These are phyloP conservation scores for Watsonalla cultraria DNA, from an alignment of 2,888 invertebrate species.

Conservation along the genomic window DNA sequence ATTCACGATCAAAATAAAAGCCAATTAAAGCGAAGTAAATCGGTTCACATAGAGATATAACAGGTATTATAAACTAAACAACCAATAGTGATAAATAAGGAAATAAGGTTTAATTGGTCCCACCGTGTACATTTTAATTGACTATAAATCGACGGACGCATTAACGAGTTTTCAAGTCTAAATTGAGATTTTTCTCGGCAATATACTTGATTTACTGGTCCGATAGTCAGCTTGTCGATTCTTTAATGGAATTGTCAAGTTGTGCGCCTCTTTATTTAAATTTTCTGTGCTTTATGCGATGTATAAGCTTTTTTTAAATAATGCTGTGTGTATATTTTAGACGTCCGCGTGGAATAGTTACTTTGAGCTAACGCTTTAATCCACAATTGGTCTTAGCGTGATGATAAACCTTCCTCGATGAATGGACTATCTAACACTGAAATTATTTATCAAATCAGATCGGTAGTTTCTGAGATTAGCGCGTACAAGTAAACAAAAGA, in stretches of 20 bases:
- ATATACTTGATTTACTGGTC: slow-evolving; percentile 21
- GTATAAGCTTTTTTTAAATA: not conserved
- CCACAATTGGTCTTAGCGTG: too few relatives aligned
- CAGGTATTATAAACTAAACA: slow-evolving; percentile 49
- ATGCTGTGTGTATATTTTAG: too few relatives aligned
- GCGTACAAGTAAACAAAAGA: too few relatives aligned
- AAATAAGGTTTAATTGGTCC: slow-evolving; percentile 61
- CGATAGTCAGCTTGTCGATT: slow-evolving; percentile 20
- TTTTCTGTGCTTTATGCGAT: not conserved
- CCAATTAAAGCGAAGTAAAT: slow-evolving; percentile 3
- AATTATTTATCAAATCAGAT: too few relatives aligned
- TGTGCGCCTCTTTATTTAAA: slow-evolving; percentile 8
- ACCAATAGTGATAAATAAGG: slow-evolving; percentile 60
- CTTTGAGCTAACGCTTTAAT: too few relatives aligned
- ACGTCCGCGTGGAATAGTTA: too few relatives aligned
- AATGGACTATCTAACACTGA: too few relatives aligned
- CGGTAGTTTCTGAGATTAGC: too few relatives aligned
- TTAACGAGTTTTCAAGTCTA: slow-evolving; percentile 47
- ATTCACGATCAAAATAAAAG: not conserved
- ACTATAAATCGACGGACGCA: slow-evolving; percentile 54
- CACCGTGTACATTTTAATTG: slow-evolving; percentile 73
- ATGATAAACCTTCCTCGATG: too few relatives aligned
- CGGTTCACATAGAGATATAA: slow-evolving; percentile 7
- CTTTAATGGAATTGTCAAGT: slow-evolving; percentile 40
- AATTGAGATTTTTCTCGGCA: slow-evolving; percentile 39